These are phyloP conservation scores for Natator depressus DNA, from an alignment of 2,113 vertebrate species.

Conservation along the genomic window DNA sequence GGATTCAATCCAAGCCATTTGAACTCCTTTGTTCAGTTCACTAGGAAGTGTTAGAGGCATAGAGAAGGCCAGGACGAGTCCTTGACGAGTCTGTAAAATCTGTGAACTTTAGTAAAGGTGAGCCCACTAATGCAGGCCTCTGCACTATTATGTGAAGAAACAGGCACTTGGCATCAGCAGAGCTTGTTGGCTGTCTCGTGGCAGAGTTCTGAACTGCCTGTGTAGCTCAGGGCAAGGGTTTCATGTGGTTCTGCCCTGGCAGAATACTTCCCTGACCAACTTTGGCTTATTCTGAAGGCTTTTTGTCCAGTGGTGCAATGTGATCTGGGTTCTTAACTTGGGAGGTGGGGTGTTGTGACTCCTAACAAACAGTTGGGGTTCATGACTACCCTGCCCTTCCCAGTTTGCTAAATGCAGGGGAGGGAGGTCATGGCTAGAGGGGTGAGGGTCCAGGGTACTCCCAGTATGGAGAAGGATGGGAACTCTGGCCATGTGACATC, in stretches of 20 bases:
- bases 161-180: background rate
- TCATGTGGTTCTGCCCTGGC: background rate
- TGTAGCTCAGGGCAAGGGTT: background rate
- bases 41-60: background rate
- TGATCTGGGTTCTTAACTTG: background rate
- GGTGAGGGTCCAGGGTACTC: background rate
- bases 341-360: background rate
- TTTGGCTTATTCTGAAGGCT: background rate
- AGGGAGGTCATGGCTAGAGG: background rate
- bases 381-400: background rate
- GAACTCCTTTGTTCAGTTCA: background rate
- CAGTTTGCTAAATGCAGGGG: too few relatives aligned
- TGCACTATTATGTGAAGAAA: background rate
- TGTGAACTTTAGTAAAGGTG: background rate
- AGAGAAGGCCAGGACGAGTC: background rate
- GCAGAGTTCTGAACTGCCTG: too few relatives aligned
- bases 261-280: background rate
- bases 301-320: background rate
- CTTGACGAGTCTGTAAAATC: background rate
- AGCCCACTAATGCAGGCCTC: background rate
- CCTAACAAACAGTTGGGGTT: background rate
- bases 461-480: background rate
- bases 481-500: background rate
- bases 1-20: background rate
- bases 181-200: background rate